Base-by-base conservation (phyloP, 2,797 vertebrate genomes). In the Fratercula arctica region DNA sequence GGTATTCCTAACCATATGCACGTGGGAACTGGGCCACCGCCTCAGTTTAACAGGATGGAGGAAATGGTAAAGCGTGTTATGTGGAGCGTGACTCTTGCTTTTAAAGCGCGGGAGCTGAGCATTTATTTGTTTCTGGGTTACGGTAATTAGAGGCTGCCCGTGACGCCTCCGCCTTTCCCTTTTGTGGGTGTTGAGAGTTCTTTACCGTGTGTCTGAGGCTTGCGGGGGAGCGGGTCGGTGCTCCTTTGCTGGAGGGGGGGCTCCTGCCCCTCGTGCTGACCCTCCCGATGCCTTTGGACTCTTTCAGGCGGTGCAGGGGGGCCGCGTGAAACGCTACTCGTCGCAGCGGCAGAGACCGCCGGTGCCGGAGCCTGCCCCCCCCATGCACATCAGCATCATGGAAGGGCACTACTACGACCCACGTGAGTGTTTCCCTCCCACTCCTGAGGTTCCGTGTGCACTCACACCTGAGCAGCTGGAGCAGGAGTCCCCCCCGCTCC, bases 401-500 rank as follows among this genome's bases (percentile, higher is more conserved):
- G 99, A 99, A 95, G 98, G 99, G 66, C 99, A 99, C 97, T 99
- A 99, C 98, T 99, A 99, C 0, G 99, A 99, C 57, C 98, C 99
- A 97, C 76, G 99, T 99, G 97, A 99, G 99, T 98, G 73, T 87
- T 66, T 37, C 41, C n/a, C 24, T 63, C 46, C 59, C 3, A 13
- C 51, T 88, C 37, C 63, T 11, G 9, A 45, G 26, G 24, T 50
- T 78, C 24, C 0, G 0, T 0, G 35, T 25, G 28, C 13, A 33
- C 45, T 67, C 15, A 0, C 45, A 31, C 10, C 56, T 35, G 67
- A 56, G 83, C 53, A 59, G 11, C 41, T 26, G 37, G 37, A 79
- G 46, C 61, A 26, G 61, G 43, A 66, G n/a, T n/a, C 29, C 25
- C 26, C 37, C 37, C 1, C 0, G 35, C 19, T 56, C 16, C 24